phyloP scores from a whole-genome alignment of 1,140 invertebrate species.

The Heliconius melpomene region DNA sequence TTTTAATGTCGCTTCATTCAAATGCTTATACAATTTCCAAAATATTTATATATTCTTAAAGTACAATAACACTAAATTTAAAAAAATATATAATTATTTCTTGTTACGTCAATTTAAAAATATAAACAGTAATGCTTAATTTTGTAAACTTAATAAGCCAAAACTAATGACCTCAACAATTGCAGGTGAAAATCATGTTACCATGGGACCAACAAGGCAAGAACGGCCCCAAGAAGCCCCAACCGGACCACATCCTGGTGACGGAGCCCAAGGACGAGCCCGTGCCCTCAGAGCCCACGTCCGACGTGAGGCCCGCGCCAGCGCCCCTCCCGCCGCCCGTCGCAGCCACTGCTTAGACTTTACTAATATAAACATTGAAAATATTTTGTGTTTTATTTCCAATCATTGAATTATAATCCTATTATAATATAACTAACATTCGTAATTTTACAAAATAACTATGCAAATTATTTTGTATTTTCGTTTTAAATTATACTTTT shows the following conservation, averaged over 20 bases:
- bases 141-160: too few relatives aligned
- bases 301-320: slow-evolving; percentile 83
- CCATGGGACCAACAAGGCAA: slow-evolving; percentile 98
- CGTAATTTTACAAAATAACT: too few relatives aligned
- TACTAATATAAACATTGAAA: slow-evolving; percentile 7
- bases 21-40: too few relatives aligned
- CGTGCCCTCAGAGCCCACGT: slow-evolving; percentile 83
- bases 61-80: too few relatives aligned
- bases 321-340: slow-evolving; percentile 64
- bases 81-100: too few relatives aligned
- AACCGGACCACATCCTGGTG: slow-evolving; percentile 98
- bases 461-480: too few relatives aligned
- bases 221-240: slow-evolving; percentile 97
- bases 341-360: slow-evolving; percentile 59
- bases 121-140: not conserved
- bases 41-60: too few relatives aligned
- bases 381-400: not conserved
- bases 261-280: slow-evolving; percentile 96
- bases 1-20: too few relatives aligned
- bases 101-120: too few relatives aligned
- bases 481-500: too few relatives aligned
- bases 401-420: too few relatives aligned
- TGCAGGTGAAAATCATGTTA: slow-evolving; percentile 98
- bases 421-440: too few relatives aligned
- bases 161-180: not conserved